Percentiles rank a stretch among this genome's conserved stretches.
Evolutionary conservation across 2,113 vertebrate genomes (phyloP).

Genomic region (Charadrius vociferus): DNA sequence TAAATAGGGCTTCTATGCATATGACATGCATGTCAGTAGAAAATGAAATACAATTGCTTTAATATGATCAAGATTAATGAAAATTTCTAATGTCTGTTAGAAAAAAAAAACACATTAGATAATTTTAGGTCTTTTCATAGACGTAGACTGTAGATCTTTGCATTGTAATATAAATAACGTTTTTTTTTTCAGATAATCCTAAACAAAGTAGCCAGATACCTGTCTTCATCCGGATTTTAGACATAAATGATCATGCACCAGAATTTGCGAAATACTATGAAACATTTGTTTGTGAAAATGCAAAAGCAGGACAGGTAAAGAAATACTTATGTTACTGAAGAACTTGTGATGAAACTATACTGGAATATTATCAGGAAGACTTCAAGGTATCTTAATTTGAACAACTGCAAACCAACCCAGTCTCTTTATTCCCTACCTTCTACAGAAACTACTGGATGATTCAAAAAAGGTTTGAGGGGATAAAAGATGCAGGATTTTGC

Average conservation of each 20-base stretch:
- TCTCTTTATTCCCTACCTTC: not conserved
- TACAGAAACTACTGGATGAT: not conserved
- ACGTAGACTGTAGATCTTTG: not conserved
- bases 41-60: not conserved
- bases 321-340: not conserved
- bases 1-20: not conserved
- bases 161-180: not conserved
- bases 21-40: not conserved
- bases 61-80: not conserved
- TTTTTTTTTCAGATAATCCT: slow-evolving; percentile 76
- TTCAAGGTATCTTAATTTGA: not conserved
- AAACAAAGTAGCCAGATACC: slow-evolving; percentile 78
- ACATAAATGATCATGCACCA: slow-evolving; percentile 84
- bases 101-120: not conserved
- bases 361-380: not conserved
- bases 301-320: slow-evolving; percentile 83
- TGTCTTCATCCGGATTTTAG: slow-evolving; percentile 81
- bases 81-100: not conserved
- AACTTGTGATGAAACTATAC: not conserved
- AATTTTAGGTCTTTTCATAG: not conserved
- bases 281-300: slow-evolving; percentile 85
- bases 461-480: not conserved
- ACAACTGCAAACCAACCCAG: not conserved
- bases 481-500: not conserved
- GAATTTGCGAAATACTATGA: slow-evolving; percentile 82